A percentile compares a stretch with the other conserved stretches of the same genome.
These are phyloP conservation scores for Tromatobia lineatoria DNA, from an alignment of 2,888 invertebrate genomes.

Conservation along the genomic window DNA sequence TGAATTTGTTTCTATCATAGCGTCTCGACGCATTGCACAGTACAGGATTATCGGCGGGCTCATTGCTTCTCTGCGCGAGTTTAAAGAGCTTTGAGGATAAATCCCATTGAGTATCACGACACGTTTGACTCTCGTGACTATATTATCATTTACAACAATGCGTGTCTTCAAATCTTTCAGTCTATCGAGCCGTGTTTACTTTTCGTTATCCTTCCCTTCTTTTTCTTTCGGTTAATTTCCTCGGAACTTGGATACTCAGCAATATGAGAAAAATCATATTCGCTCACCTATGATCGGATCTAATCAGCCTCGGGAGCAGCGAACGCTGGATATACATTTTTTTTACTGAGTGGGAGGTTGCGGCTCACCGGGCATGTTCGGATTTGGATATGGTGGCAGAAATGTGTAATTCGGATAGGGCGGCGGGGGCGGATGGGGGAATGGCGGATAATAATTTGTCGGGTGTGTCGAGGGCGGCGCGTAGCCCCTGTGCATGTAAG, in stretches of 20 bases:
- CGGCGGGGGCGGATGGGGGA: slow-evolving; percentile 85
- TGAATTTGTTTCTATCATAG: slow-evolving; percentile 61
- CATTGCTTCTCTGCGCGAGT: slow-evolving; percentile 7
- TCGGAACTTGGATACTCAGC: slow-evolving; percentile 47
- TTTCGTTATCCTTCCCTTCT: slow-evolving; percentile 31
- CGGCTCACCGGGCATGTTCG: slow-evolving; percentile 84
- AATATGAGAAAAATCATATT: slow-evolving; percentile 13
- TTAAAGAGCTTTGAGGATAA: slow-evolving; percentile 14
- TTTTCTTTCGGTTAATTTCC: slow-evolving; percentile 46
- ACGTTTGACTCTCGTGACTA: slow-evolving; percentile 24
- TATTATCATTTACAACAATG: slow-evolving; percentile 78
- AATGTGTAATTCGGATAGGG: slow-evolving; percentile 88
- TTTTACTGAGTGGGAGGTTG: slow-evolving; percentile 84
- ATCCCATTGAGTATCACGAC: slow-evolving; percentile 43
- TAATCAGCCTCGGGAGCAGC: neutral
- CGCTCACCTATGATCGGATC: slow-evolving; percentile 6
- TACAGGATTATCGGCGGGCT: slow-evolving; percentile 74
- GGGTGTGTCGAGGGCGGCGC: slow-evolving; percentile 82
- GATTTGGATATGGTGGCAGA: slow-evolving; percentile 86
- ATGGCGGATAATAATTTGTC: slow-evolving; percentile 84
- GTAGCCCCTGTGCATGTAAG: slow-evolving; percentile 83
- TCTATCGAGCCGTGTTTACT: slow-evolving; percentile 75
- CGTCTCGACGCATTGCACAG: slow-evolving; percentile 79
- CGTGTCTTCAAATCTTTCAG: slow-evolving; percentile 77
- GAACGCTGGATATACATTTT: neutral